Evolutionary conservation across 2,888 invertebrate species (phyloP).

Genomic region (Athalia circularis): DNA sequence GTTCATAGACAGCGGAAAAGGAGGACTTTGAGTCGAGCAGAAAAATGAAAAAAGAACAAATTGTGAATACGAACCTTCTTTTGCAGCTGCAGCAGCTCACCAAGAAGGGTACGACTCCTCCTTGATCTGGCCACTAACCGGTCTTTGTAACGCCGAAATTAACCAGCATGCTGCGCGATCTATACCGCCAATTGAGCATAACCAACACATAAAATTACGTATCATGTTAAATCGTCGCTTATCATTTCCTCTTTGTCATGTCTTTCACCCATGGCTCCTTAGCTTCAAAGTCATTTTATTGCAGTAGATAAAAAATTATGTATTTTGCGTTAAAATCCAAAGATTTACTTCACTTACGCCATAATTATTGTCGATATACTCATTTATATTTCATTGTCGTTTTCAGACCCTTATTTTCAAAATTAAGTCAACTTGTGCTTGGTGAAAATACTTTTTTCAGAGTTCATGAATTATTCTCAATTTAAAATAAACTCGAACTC

Average conservation of each 20-base stretch:
- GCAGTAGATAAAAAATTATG: neutral
- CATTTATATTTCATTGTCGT: neutral
- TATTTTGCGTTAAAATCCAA: neutral
- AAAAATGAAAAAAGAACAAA: slow-evolving; percentile 20
- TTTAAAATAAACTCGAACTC: neutral
- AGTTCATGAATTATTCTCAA: neutral
- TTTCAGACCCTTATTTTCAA: neutral
- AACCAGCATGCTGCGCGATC: slow-evolving; percentile 53
- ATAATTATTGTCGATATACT: neutral
- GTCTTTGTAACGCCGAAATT: slow-evolving; percentile 54
- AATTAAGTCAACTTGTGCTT: neutral
- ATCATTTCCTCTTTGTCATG: neutral
- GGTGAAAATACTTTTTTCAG: neutral
- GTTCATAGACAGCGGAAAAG: slow-evolving; percentile 73
- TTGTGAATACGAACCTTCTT: slow-evolving; percentile 55
- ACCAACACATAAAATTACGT: slow-evolving; percentile 24
- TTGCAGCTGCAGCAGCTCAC: slow-evolving; percentile 73
- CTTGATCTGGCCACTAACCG: slow-evolving; percentile 64
- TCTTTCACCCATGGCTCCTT: neutral
- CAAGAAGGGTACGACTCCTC: slow-evolving; percentile 70
- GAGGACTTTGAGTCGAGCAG: slow-evolving; percentile 64
- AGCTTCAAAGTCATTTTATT: neutral
- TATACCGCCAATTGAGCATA: slow-evolving; percentile 34
- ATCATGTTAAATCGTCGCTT: slow-evolving; percentile 28
- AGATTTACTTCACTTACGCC: slow-evolving; percentile 1